A percentile compares a stretch with the other conserved stretches of the same genome.
phyloP scores from a whole-genome alignment of 2,797 vertebrate genomes.

The Spinus pinus region DNA sequence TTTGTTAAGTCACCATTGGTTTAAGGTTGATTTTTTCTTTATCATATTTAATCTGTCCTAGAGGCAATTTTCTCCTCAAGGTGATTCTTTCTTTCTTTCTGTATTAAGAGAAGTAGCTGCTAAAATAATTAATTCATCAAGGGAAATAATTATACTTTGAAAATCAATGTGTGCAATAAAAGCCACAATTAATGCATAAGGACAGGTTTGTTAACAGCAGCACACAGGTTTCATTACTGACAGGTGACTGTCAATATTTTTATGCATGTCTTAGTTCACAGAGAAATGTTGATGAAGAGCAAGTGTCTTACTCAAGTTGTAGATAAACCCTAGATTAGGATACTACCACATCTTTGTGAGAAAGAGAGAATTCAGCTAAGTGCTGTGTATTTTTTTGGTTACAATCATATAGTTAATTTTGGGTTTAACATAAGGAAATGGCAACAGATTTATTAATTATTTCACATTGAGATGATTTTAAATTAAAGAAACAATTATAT shows the following conservation, averaged over 20 bases:
- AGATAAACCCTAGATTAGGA: not conserved
- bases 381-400: not conserved
- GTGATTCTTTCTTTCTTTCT: not conserved
- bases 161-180: not conserved
- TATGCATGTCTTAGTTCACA: not conserved
- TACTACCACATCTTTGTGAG: not conserved
- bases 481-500: not conserved
- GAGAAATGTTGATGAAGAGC: not conserved
- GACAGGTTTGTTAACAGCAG: not conserved
- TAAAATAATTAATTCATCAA: not conserved
- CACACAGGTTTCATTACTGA: not conserved
- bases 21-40: not conserved
- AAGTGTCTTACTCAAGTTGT: not conserved
- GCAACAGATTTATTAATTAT: not conserved
- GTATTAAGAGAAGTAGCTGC: not conserved
- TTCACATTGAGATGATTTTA: not conserved
- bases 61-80: not conserved
- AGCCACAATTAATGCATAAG: not conserved
- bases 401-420: not conserved
- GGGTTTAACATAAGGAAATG: not conserved
- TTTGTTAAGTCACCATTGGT: not conserved
- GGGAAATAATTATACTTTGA: not conserved
- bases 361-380: not conserved
- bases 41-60: not conserved
- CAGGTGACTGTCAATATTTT: not conserved